Conservation (phyloP, 92 coral and sea anemone genomes). For the Phymanthus crucifer region DNA sequence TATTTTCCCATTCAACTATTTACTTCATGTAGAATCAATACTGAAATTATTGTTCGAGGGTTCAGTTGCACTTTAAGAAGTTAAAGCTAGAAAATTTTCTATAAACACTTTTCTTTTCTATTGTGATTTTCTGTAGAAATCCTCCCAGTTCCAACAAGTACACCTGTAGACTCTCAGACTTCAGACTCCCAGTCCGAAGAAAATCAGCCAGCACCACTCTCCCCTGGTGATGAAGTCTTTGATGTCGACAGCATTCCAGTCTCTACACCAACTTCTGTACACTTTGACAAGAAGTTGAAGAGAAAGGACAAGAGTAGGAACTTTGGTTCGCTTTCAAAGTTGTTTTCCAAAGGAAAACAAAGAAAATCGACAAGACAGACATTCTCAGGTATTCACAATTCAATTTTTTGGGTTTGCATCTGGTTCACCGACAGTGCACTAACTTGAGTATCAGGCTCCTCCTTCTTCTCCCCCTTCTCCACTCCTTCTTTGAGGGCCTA, state of each 20-base stretch:
- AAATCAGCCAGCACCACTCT: slow-evolving; percentile 12
- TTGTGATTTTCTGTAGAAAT: slow-evolving; percentile 8
- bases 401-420: too few relatives aligned
- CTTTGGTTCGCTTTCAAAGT: slow-evolving; percentile 72
- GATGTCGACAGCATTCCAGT: slow-evolving; percentile 42
- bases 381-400: slow-evolving; percentile 53
- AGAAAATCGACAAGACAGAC: slow-evolving; percentile 45
- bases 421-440: too few relatives aligned
- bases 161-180: slow-evolving; percentile 17
- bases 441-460: not conserved
- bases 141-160: slow-evolving; percentile 34
- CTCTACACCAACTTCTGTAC: slow-evolving; percentile 16
- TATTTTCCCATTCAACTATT: too few relatives aligned
- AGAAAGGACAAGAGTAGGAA: slow-evolving; percentile 60
- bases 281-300: slow-evolving; percentile 26
- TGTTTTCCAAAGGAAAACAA: slow-evolving; percentile 67
- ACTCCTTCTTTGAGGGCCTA: too few relatives aligned
- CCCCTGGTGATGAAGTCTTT: slow-evolving; percentile 77
- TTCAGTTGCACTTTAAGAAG: not conserved
- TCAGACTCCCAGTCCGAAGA: slow-evolving; percentile 42
- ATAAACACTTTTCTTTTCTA: not conserved
- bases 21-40: too few relatives aligned
- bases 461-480: not conserved
- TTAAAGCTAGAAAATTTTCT: not conserved
- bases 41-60: too few relatives aligned